Evolutionary conservation across 2,797 vertebrate species (phyloP), one percentile per base, ranked within the genome.

Genomic region (Nannoperca australis): DNA sequence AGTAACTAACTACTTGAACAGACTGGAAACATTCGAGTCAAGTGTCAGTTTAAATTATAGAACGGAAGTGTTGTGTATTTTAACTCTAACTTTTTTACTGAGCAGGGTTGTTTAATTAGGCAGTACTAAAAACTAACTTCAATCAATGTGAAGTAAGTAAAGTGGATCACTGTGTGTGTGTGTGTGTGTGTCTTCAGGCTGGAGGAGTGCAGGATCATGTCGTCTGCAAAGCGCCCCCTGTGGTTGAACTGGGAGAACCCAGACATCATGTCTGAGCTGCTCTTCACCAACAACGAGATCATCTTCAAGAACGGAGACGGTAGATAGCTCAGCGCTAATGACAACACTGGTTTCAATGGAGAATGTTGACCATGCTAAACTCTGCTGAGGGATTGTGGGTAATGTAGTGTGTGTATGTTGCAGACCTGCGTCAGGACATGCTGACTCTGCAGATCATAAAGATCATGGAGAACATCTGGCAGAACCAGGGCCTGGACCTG

Each of bases 161-260:
- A n/a, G n/a, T n/a, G n/a, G n/a, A n/a, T n/a, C n/a, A n/a, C n/a
- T n/a, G n/a, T n/a, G n/a, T n/a, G n/a, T n/a, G n/a, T 13, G 13
- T 14, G 6, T 15, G 24, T 53, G 12, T 58, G 36, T 74, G 60
- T 63, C 18, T 56, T 7, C 59, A 95, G 95, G 73, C 60, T 96
- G 84, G 95, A 95, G 45, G 94, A 95, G 85, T 96, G 95, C 49
- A 83, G 95, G 67, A 95, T 95, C 88, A 95, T 96, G 95, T 95
- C 95, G 0, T 96, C 95, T 0, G 95, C 95, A 0, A 96, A 96
- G 77, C 92, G 95, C 7, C 95, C 95, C 1, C 91, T 95, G 59
- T 96, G 95, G 95, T 74, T 96, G 45, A 95, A 95, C 91, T 96
- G 95, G 95, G 95, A 96, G 76, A 96, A 96, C 34, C 95, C 95